These are phyloP conservation scores for Metaphire vulgaris DNA, from an alignment of 1,140 invertebrate genomes.

Conservation along the genomic window DNA sequence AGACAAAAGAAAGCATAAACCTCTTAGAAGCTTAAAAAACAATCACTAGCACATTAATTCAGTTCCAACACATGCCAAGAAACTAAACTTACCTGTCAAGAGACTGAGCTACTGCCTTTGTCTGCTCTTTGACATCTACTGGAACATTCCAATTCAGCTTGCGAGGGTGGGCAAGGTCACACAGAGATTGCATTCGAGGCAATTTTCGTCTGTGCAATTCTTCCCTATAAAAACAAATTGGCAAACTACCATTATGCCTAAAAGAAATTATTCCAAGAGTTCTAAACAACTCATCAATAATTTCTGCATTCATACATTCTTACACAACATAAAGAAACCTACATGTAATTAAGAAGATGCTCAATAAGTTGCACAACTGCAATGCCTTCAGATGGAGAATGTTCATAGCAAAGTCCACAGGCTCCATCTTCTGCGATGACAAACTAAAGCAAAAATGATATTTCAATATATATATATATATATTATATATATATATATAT, in stretches of 20 bases:
- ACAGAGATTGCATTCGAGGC: conserved; percentile 44
- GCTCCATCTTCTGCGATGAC: conserved; percentile 80
- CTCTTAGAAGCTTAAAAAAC: neutral
- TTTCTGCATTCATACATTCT: too few species aligned
- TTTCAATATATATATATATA: neutral
- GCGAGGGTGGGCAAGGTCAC: conserved; percentile 59
- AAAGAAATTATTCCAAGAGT: too few species aligned
- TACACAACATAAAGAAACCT: too few species aligned
- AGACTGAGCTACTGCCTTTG: conserved; percentile 64
- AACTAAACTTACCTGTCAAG: conserved; percentile 64
- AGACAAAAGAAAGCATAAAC: neutral
- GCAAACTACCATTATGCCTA: too few species aligned
- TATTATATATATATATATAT: too few species aligned
- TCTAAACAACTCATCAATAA: too few species aligned
- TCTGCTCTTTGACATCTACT: conserved; percentile 59
- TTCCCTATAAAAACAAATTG: conserved; percentile 38
- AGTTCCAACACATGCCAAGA: neutral
- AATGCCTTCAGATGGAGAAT: conserved; percentile 92
- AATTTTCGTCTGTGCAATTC: conserved; percentile 39
- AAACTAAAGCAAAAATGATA: conserved; percentile 57
- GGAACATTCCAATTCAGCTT: conserved; percentile 77
- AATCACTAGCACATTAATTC: neutral
- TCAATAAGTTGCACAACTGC: conserved; percentile 68
- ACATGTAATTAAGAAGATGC: conserved; percentile 60
- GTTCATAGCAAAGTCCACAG: conserved; percentile 92